Base-by-base conservation (phyloP, 2,797 vertebrate species). In the Enteromius mattozi region DNA sequence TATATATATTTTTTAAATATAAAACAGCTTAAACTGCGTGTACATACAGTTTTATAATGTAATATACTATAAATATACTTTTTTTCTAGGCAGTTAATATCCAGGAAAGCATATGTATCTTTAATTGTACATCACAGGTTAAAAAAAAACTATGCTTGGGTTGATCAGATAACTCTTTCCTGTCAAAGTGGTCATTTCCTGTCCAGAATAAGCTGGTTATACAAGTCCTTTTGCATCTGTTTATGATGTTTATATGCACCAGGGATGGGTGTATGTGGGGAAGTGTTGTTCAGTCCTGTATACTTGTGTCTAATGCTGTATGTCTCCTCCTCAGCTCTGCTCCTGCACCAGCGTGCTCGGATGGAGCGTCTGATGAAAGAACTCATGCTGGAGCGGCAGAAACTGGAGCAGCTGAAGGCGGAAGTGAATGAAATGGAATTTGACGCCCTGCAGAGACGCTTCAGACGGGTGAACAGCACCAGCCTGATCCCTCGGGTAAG, bases 351-450 rank as follows among this genome's bases (percentile, higher is more conserved):
- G 83, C 95, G 97, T 83, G 98, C 98, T 87, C 95, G 98, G 90
- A 99, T 99, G 98, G 98, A 99, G 95, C 96, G 98, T 85, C 93
- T 99, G 90, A 91, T 96, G 93, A 99, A 99, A 93, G 97, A 98
- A 33, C 93, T 99, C 90, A 94, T 94, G 92, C 87, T 96, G 89
- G 97, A 99, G 93, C 96, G 94, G 85, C 96, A 99, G 89, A 98
- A 98, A 88, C 95, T 99, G 14, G 98, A 99, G 79, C 95, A 94
- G 42, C 90, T 99, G 89, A 99, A 99, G 91, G 88, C 95, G 0
- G 97, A 99, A 82, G 98, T 99, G 83, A 99, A 99, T 87, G 95
- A 96, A 83, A 99, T 98, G 98, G 98, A 99, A 90, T 97, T 97
- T 42, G 97, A 99, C 51, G 96, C 97, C 80, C 97, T 99, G 93